phyloP scores from a whole-genome alignment of 1,140 invertebrate species.

The Microplitis demolitor region DNA sequence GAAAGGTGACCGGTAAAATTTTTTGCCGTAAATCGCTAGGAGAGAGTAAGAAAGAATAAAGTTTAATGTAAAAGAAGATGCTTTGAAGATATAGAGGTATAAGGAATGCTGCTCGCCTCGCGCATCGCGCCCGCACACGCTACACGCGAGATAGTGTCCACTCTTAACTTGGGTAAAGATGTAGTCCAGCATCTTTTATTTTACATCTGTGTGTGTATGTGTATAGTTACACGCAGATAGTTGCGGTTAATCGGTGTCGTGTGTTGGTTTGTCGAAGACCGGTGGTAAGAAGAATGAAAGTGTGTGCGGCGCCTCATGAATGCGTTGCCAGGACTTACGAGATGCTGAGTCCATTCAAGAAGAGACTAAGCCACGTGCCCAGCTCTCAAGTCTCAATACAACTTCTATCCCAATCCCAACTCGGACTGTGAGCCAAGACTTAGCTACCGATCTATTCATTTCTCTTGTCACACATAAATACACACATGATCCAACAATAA shows the following conservation, averaged over 20 bases:
- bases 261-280: neutral
- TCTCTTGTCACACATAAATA: neutral
- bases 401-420: no score
- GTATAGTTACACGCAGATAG: no score
- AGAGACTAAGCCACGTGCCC: conserved; percentile 10
- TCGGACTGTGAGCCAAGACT: no score
- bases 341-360: conserved; percentile 13
- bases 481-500: neutral
- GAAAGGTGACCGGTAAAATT: no score
- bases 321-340: conserved; percentile 8
- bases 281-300: conserved; percentile 5
- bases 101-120: conserved; percentile 57
- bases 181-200: neutral
- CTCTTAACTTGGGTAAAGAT: neutral
- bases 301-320: conserved; percentile 13
- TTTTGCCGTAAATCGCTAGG: neutral
- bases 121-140: conserved; percentile 35
- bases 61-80: conserved; percentile 30
- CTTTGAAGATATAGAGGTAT: conserved; percentile 30
- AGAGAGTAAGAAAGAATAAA: conserved; percentile 1
- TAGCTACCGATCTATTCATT: conserved; percentile 12
- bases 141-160: conserved; percentile 28
- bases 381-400: neutral
- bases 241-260: no score
- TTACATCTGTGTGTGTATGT: no score